Evolutionary conservation across 2,888 invertebrate species (phyloP).

Genomic region (Hylaea fasciaria): DNA sequence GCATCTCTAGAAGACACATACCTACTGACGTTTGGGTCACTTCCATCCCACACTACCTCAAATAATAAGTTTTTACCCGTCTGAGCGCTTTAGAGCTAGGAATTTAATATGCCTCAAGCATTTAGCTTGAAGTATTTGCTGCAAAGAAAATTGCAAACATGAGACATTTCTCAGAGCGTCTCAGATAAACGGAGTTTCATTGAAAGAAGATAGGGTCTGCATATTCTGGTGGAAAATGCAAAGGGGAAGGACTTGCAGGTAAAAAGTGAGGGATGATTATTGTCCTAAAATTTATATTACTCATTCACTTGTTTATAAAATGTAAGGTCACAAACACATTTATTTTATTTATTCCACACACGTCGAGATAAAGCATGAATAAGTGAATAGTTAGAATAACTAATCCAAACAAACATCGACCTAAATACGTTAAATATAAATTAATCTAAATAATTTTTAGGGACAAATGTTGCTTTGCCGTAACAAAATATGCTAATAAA

Average conservation of each 20-base stretch:
- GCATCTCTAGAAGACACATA: too few relatives aligned
- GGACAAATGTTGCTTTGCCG: conserved; percentile 9
- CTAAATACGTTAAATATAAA: too few relatives aligned
- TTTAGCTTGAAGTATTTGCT: conserved; percentile 17
- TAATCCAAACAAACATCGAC: too few relatives aligned
- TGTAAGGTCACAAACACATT: too few relatives aligned
- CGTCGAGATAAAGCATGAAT: too few relatives aligned
- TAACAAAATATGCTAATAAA: conserved; percentile 36
- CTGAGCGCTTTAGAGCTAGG: conserved; percentile 23
- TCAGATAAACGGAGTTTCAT: too few relatives aligned
- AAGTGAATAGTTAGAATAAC: too few relatives aligned
- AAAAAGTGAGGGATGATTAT: background rate
- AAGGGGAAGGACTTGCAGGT: background rate
- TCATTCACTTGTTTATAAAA: too few relatives aligned
- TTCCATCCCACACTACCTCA: too few relatives aligned
- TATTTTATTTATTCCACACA: too few relatives aligned
- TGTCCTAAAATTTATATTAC: too few relatives aligned
- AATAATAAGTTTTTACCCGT: background rate
- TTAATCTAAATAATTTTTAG: background rate
- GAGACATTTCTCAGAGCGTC: background rate
- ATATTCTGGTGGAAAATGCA: background rate
- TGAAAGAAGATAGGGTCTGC: background rate
- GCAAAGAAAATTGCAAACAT: conserved; percentile 16
- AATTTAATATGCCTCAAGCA: conserved; percentile 47
- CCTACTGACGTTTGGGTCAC: too few relatives aligned